Evolutionary conservation across 2,888 invertebrate species (phyloP).

Genomic region (Acanthosepion pharaonis): DNA sequence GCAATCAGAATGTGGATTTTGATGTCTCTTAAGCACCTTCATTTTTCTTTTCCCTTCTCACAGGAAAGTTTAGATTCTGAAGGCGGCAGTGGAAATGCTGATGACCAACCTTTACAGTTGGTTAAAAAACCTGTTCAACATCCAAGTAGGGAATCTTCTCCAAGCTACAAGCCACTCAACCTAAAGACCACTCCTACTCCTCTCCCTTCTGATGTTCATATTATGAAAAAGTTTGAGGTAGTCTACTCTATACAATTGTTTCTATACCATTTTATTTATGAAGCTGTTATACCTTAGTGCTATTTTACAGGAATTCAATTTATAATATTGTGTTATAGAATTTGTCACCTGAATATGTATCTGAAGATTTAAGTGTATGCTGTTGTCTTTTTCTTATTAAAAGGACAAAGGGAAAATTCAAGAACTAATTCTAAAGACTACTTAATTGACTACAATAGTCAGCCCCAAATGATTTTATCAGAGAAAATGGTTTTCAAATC

Average conservation of each 20-base stretch:
- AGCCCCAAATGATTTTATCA: too few species aligned
- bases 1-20: too few species aligned
- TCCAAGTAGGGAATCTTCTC: background rate
- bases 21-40: background rate
- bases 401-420: too few species aligned
- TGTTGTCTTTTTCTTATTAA: too few species aligned
- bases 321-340: too few species aligned
- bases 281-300: too few species aligned
- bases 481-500: too few species aligned
- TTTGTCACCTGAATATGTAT: too few species aligned
- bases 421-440: too few species aligned
- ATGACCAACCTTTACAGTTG: conserved; percentile 38
- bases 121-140: conserved; percentile 40
- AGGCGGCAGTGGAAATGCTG: background rate
- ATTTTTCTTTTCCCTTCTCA: background rate
- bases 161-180: conserved; percentile 38
- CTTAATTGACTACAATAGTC: too few species aligned
- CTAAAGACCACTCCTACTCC: conserved; percentile 34
- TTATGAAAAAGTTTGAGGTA: background rate
- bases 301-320: too few species aligned
- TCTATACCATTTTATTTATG: background rate
- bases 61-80: conserved; percentile 11
- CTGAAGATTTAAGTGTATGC: too few species aligned
- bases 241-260: background rate
- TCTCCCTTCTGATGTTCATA: background rate